A percentile compares a stretch with the other conserved stretches of the same genome.
phyloP scores from a whole-genome alignment of 1,140 invertebrate genomes.

The Bathynomus jamesi region DNA sequence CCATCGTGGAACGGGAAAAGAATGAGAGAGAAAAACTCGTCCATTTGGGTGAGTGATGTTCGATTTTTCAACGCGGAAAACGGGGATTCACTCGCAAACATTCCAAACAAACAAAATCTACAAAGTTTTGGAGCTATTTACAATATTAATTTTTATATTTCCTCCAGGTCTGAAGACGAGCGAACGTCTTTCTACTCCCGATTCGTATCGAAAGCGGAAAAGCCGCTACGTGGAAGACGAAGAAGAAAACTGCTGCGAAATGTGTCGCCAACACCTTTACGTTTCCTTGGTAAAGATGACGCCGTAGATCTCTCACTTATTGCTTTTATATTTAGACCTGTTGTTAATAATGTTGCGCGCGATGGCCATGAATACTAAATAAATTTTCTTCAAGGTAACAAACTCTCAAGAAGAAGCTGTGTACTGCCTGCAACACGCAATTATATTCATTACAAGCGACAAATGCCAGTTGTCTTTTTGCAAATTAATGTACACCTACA shows the following conservation, averaged over 20 bases:
- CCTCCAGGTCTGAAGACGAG: background rate
- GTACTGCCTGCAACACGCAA: background rate
- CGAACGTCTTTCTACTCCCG: background rate
- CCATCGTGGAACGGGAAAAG: constrained; percentile 10
- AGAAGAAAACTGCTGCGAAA: background rate
- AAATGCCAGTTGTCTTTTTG: background rate
- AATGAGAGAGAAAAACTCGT: background rate
- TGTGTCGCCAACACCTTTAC: background rate
- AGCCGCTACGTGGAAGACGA: background rate
- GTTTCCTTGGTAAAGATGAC: background rate
- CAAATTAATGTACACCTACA: background rate
- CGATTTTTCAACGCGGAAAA: too few species aligned
- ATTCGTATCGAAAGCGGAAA: background rate
- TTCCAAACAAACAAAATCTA: too few species aligned
- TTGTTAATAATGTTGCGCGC: background rate
- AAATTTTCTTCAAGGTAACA: background rate
- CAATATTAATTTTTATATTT: background rate
- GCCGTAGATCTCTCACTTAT: too few species aligned
- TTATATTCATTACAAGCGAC: background rate
- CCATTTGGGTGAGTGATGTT: background rate
- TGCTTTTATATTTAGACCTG: background rate
- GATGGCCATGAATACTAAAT: too few species aligned
- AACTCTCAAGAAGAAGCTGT: background rate
- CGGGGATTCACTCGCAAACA: too few species aligned
- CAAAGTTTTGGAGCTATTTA: too few species aligned